A percentile compares a stretch with the other conserved stretches of the same genome.
Conservation (phyloP, 2,888 invertebrate genomes). For the Cabera pusaria region DNA sequence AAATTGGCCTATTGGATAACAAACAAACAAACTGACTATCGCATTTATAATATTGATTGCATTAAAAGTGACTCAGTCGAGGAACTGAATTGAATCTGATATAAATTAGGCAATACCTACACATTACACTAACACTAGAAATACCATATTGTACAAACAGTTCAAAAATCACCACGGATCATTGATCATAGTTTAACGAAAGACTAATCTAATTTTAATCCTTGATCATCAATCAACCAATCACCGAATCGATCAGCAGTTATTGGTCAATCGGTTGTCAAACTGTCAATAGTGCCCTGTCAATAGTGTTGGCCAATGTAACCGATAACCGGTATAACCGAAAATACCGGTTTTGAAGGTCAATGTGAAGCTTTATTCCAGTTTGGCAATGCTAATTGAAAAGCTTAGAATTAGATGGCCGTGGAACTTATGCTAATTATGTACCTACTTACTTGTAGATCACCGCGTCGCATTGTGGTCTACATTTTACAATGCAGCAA, state of each 20-base stretch:
- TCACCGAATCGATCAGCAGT: conserved; percentile 14
- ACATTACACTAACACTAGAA: too few relatives aligned
- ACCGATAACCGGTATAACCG: conserved; percentile 22
- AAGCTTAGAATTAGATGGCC: conserved; percentile 20
- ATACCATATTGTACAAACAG: too few relatives aligned
- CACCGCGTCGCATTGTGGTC: too few relatives aligned
- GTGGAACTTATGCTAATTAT: too few relatives aligned
- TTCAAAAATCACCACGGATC: conserved; percentile 4
- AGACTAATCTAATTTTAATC: conserved; percentile 10
- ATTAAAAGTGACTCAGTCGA: too few relatives aligned
- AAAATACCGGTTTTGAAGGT: conserved; percentile 50
- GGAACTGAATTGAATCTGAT: too few relatives aligned
- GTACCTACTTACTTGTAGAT: too few relatives aligned
- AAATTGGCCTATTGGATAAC: too few relatives aligned
- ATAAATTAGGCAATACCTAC: too few relatives aligned
- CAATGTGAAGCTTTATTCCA: conserved; percentile 44
- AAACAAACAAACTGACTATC: too few relatives aligned
- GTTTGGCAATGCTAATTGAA: conserved; percentile 29
- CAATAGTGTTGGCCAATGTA: conserved; percentile 6
- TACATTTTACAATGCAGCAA: too few relatives aligned
- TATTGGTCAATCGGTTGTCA: conserved; percentile 18
- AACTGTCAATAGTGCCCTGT: conserved; percentile 8
- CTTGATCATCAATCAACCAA: conserved; percentile 16
- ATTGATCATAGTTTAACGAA: conserved; percentile 1
- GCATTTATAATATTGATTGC: too few relatives aligned